Conservation (phyloP, 2,113 vertebrate genomes). For the Daphoenositta chrysoptera region DNA sequence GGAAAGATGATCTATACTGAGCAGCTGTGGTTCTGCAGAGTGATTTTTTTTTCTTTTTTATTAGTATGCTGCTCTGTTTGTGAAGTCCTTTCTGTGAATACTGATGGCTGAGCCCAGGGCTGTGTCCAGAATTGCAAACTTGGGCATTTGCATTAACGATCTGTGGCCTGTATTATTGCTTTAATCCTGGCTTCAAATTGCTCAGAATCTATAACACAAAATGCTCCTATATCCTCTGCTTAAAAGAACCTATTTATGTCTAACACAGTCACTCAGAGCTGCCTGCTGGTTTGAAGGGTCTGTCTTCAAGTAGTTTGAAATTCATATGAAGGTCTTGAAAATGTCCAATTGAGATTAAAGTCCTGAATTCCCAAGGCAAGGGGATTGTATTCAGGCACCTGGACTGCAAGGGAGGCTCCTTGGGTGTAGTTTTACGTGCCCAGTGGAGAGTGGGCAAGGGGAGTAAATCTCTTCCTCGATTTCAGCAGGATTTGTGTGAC, state of each 20-base stretch:
- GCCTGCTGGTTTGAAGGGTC: not conserved
- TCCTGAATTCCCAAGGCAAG: not conserved
- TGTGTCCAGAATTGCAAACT: constrained; percentile 28
- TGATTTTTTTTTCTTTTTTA: not conserved
- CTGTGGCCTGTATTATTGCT: not conserved
- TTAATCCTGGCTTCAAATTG: constrained; percentile 42
- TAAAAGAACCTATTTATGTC: not conserved
- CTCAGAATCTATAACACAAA: not conserved
- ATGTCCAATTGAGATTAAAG: not conserved
- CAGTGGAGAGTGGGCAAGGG: not conserved
- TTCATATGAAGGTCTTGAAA: not conserved
- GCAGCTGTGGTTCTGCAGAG: not conserved
- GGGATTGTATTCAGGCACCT: too few relatives aligned
- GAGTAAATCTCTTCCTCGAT: not conserved
- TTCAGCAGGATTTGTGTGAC: not conserved
- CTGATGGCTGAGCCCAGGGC: constrained; percentile 7
- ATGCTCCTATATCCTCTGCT: not conserved
- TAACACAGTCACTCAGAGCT: not conserved
- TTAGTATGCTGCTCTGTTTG: constrained; percentile 22
- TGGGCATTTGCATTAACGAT: constrained; percentile 49
- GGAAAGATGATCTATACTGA: constrained; percentile 47
- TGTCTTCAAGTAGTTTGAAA: not conserved
- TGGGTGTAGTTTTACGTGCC: not conserved
- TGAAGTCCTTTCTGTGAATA: constrained; percentile 38
- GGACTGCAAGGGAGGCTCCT: not conserved